phyloP scores from a whole-genome alignment of 2,888 invertebrate species.

The Stenodera caucasica region DNA sequence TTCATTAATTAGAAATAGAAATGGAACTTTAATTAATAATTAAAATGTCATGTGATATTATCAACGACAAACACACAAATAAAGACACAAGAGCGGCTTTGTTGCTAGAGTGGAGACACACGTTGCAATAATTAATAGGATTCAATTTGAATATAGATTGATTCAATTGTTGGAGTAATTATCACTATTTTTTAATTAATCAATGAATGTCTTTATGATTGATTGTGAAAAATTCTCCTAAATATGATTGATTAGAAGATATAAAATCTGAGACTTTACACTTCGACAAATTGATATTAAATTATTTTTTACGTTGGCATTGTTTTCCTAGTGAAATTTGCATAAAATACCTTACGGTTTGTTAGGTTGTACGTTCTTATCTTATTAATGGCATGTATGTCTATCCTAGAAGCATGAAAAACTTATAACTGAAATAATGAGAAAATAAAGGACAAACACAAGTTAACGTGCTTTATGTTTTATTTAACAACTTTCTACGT shows the following conservation, averaged over 20 bases:
- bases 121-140: no score
- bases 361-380: no score
- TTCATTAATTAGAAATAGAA: conserved; percentile 20
- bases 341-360: no score
- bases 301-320: neutral
- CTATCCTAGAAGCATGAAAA: neutral
- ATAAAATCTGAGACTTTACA: neutral
- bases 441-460: conserved; percentile 51
- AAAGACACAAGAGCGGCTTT: neutral
- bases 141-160: no score
- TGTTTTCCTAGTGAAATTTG: no score
- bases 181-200: no score
- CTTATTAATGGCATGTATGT: neutral
- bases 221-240: no score
- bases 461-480: conserved; percentile 57
- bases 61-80: conserved; percentile 10
- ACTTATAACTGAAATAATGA: conserved; percentile 32
- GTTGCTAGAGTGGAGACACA: neutral
- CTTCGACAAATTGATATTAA: neutral
- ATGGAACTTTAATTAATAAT: conserved; percentile 17
- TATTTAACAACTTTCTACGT: conserved; percentile 56
- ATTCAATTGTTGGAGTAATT: neutral
- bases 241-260: conserved; percentile 1
- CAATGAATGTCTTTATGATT: no score
- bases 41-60: conserved; percentile 14